Evolutionary conservation across 2,797 vertebrate species (phyloP), one percentile per base, ranked within the genome.

Genomic region (Merluccius polli): DNA sequence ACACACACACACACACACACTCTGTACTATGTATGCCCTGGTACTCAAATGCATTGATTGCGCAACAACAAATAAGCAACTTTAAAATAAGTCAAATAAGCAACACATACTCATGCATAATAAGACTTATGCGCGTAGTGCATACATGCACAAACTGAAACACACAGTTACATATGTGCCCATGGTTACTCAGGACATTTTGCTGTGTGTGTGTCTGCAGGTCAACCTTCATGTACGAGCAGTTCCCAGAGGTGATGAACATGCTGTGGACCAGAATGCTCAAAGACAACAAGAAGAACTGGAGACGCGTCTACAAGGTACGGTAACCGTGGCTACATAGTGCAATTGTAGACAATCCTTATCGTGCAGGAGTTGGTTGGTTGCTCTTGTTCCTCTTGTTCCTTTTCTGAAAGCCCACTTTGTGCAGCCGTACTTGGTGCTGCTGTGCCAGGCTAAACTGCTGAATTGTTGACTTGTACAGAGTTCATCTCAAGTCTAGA

Each of bases 221-320:
- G 91, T 95, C 96, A 73, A 99, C 98, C 0, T 99, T 99, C 84
- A 99, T 99, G 97, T 99, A 98, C 41, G 98, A 99, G 88, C 98
- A 99, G 87, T 99, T 99, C 82, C 97, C 98, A 77, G 98, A 99
- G 86, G 96, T 99, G 85, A 99, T 99, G 97, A 99, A 99, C 89
- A 99, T 99, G 98, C 93, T 99, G 86, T 99, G 98, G 98, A 95
- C 94, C 81, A 93, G 98, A 88, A 99, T 99, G 98, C 93, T 99
- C 85, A 98, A 98, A 88, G 98, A 99, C 89, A 99, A 99, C 90
- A 99, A 99, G 93, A 99, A 98, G 93, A 99, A 99, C 86, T 99
- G 98, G 98, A 96, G 98, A 85, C 94, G 96, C 91, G 98, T 99
- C 83, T 99, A 99, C 90, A 99, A 99, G 96, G 97, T 99, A 75